Evolutionary conservation across 2,888 invertebrate genomes (phyloP), one percentile per base, ranked within the genome.

Genomic region (Agrochola circellaris): DNA sequence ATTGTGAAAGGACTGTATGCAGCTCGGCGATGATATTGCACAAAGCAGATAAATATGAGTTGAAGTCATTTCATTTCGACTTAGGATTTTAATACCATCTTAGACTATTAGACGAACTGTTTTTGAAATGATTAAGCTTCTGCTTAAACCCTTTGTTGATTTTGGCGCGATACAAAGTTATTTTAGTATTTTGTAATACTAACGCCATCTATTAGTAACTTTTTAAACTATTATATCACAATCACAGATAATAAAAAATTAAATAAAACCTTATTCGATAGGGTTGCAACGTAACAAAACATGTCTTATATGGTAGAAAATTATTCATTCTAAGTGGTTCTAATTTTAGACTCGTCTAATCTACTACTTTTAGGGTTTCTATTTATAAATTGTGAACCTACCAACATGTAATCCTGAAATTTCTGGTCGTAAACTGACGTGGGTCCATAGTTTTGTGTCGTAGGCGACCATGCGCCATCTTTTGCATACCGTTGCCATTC

Each of bases 381-480:
- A 85, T 85, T 79, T 77, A 73, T 80, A 73, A 71, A 69, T 17
- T 56, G 13, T 65, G 54, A 86, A 93, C 96, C 91, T 82, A 97
- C 97, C 98, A 75, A 99, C 99, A 94, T 99, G 99, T 62, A 99
- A 97, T 45, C 99, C 99, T 30, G 99, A 99, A 89, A 99, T 98
- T 95, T 99, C 99, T 15, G 99, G 99, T 58, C 99, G 97, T 65
- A 99, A 97, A 4, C 99, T 99, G 54, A 99, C 99, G 92, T 98
- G 98, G 88, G 98, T 98, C 99, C 99, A 99, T 1, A 99, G 97
- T 42, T 98, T 97, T 15, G 99, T 99, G 94, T 99, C 99, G 97
- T 99, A 99, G 0, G 99, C 99, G 26, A 99, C 98, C 93, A 98
- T 97, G 20, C 99, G 97, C 99, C 99, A 99, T 95, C 99, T 98